A percentile compares a stretch with the other conserved stretches of the same genome.
These are phyloP conservation scores for Lithophane ornitopus DNA, from an alignment of 2,888 invertebrate genomes.

Conservation along the genomic window DNA sequence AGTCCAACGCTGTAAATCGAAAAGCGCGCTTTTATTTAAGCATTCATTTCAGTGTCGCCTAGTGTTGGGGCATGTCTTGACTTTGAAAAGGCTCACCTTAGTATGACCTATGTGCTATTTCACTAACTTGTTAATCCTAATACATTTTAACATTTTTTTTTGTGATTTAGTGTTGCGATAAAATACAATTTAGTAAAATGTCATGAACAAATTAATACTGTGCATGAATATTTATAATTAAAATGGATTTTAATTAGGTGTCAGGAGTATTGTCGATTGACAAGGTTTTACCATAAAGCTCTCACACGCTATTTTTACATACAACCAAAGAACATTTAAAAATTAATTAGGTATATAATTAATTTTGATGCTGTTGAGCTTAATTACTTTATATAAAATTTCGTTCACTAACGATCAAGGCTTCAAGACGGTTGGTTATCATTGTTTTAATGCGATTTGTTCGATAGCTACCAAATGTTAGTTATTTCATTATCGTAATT, in stretches of 20 bases:
- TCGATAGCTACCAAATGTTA: neutral
- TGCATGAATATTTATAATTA: neutral
- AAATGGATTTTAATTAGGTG: neutral
- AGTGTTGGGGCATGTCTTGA: neutral
- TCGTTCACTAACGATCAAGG: neutral
- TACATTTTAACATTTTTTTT: neutral
- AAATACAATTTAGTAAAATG: neutral
- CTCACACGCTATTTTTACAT: no score
- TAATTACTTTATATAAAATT: neutral
- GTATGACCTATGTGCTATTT: neutral
- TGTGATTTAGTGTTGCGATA: neutral
- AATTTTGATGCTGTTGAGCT: neutral
- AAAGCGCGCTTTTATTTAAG: neutral
- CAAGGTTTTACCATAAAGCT: neutral
- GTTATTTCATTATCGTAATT: neutral
- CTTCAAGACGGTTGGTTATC: neutral
- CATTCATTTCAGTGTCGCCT: neutral
- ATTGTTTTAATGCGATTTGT: neutral
- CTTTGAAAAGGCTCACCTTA: neutral
- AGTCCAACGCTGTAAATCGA: neutral
- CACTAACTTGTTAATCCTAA: neutral
- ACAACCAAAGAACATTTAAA: no score
- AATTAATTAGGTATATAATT: neutral
- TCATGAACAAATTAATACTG: neutral
- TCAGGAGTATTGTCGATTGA: neutral